Conservation (phyloP, 2,797 vertebrate species). For the Phyllotis vaccarum region DNA sequence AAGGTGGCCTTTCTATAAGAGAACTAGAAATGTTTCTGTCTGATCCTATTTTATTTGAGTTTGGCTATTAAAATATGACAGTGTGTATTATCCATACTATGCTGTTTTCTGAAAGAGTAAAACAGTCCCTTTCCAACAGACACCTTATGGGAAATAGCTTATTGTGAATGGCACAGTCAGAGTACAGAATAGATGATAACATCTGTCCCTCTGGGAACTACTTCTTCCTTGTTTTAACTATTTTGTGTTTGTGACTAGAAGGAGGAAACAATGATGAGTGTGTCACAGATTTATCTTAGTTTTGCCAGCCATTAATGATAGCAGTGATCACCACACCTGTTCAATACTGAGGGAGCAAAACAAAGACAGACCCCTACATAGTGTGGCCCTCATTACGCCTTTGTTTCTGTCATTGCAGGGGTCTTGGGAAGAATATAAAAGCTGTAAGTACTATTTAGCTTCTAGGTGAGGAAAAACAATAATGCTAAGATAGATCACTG, state of each 20-base stretch:
- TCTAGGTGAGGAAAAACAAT: background rate
- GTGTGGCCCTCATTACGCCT: background rate
- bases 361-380: background rate
- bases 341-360: background rate
- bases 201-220: background rate
- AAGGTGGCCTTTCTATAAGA: background rate
- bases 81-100: background rate
- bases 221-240: background rate
- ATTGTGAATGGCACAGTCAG: background rate
- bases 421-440: background rate
- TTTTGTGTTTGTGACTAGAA: background rate
- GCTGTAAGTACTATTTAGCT: background rate
- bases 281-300: background rate
- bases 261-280: background rate
- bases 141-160: background rate
- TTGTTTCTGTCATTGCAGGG: background rate
- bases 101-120: background rate
- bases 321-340: background rate
- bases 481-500: background rate
- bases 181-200: background rate
- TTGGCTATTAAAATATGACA: background rate
- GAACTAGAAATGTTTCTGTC: background rate
- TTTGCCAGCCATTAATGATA: background rate
- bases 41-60: background rate
- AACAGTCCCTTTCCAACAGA: background rate